phyloP scores from a whole-genome alignment of 2,888 invertebrate species.

The Synanthedon myopaeformis region DNA sequence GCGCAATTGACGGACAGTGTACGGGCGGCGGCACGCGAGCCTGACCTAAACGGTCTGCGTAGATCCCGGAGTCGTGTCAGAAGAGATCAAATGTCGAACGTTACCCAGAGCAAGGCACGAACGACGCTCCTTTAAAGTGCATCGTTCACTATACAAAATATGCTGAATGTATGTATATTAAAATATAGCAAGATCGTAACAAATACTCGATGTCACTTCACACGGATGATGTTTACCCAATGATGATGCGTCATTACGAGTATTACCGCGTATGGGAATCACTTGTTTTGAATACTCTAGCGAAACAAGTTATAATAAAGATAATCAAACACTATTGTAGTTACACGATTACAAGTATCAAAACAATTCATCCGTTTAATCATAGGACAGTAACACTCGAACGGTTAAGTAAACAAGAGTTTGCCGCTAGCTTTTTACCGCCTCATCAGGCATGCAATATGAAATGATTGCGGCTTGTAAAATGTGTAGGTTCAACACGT shows the following conservation, averaged over 20 bases:
- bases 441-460: conserved; percentile 31
- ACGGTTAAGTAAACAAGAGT: conserved; percentile 45
- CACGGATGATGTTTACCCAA: conserved; percentile 6
- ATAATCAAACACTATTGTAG: conserved; percentile 28
- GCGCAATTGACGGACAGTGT: conserved; percentile 37
- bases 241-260: background rate
- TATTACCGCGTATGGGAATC: conserved; percentile 11
- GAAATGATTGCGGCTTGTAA: conserved; percentile 26
- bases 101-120: conserved; percentile 38
- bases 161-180: background rate
- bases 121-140: conserved; percentile 34
- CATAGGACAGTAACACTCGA: conserved; percentile 32
- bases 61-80: conserved; percentile 30
- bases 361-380: conserved; percentile 30
- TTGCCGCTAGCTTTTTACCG: conserved; percentile 45
- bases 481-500: conserved; percentile 56
- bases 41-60: conserved; percentile 30
- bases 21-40: conserved; percentile 30
- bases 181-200: conserved; percentile 10
- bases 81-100: conserved; percentile 45
- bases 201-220: conserved; percentile 28
- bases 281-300: conserved; percentile 18
- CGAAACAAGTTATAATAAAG: conserved; percentile 16
- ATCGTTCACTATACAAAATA: conserved; percentile 2
- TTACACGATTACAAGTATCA: conserved; percentile 43